phyloP scores from a whole-genome alignment of 2,113 vertebrate species.

The Tilapia sparmanii region DNA sequence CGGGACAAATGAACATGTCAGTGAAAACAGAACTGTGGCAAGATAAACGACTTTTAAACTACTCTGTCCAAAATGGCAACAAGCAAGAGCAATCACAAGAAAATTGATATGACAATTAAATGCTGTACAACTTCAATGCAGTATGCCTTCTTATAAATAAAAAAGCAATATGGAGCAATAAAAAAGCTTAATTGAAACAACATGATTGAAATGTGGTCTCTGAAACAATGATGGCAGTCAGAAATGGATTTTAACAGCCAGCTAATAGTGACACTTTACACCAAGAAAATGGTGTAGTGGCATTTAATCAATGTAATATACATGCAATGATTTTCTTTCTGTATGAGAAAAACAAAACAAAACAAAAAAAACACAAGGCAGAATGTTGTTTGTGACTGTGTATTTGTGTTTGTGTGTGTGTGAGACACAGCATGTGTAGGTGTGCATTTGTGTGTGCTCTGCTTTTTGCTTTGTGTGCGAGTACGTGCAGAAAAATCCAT shows the following conservation, averaged over 20 bases:
- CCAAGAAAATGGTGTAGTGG: not conserved
- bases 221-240: not conserved
- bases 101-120: not conserved
- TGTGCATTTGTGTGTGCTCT: not conserved
- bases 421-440: not conserved
- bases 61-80: not conserved
- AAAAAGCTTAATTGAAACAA: not conserved
- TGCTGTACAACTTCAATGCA: not conserved
- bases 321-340: slow-evolving; percentile 4
- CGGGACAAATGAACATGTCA: not conserved
- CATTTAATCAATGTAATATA: slow-evolving; percentile 17
- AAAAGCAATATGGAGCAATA: not conserved
- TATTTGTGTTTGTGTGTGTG: not conserved
- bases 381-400: not conserved
- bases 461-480: not conserved
- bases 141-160: not conserved
- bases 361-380: not conserved
- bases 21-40: not conserved
- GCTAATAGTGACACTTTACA: slow-evolving; percentile 10
- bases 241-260: not conserved
- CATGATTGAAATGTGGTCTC: not conserved
- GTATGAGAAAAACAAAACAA: not conserved
- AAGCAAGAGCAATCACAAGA: not conserved
- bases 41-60: not conserved
- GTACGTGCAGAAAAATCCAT: slow-evolving; percentile 23